Percentiles rank a stretch among this genome's conserved stretches.
phyloP scores from a whole-genome alignment of 2,888 invertebrate genomes.

The Linyphia triangularis region DNA sequence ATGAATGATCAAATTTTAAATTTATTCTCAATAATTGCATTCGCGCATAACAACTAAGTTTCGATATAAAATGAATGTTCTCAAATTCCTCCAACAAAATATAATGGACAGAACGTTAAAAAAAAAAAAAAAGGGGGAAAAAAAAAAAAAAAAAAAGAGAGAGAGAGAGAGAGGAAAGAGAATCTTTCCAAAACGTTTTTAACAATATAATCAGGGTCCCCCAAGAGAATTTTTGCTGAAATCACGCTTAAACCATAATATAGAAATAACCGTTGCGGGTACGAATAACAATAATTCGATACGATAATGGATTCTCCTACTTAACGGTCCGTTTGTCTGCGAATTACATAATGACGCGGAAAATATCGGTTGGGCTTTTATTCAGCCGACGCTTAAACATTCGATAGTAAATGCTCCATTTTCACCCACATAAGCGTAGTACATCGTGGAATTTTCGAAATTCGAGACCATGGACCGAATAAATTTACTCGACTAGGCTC shows the following conservation, averaged over 20 bases:
- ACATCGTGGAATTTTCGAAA: background rate
- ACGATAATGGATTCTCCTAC: slow-evolving; percentile 47
- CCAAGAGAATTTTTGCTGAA: no score
- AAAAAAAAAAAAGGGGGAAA: no score
- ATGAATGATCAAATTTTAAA: no score
- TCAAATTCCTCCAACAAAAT: no score
- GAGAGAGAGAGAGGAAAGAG: background rate
- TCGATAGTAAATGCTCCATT: slow-evolving; percentile 1
- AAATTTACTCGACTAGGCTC: no score
- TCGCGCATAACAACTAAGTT: no score
- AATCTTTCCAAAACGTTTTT: background rate
- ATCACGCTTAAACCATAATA: slow-evolving; percentile 4
- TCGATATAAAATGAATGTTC: no score
- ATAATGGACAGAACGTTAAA: no score
- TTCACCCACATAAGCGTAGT: background rate
- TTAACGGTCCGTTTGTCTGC: slow-evolving; percentile 15
- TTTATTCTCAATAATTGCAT: no score
- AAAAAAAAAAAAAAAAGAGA: background rate
- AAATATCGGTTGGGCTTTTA: slow-evolving; percentile 35
- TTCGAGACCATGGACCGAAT: background rate
- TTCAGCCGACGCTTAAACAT: slow-evolving; percentile 19
- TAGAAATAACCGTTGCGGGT: slow-evolving; percentile 12
- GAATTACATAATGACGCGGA: slow-evolving; percentile 48
- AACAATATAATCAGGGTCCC: background rate
- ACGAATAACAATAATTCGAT: slow-evolving; percentile 52